Evolutionary conservation across 2,113 vertebrate genomes (phyloP), one percentile per base, ranked within the genome.

Genomic region (Vidua chalybeata): DNA sequence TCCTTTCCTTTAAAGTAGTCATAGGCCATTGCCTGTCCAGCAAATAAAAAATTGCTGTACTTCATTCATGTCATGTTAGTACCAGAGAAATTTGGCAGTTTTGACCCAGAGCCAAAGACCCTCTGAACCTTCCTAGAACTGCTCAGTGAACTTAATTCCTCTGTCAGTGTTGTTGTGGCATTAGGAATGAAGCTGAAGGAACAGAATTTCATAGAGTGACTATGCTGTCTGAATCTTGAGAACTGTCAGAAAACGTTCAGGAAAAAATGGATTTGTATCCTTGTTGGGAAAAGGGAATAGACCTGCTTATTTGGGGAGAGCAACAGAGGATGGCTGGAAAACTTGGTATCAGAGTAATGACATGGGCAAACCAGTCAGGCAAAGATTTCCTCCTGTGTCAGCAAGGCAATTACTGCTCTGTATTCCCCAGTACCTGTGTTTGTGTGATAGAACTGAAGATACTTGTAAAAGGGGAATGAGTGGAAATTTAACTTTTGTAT

Each of bases 11-110:
- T 84, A 48, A 81, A 79, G 41, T 24, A 79, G 58, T 66, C 46
- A 76, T 92, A 89, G 69, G 12, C 52, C 39, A 45, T 69, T 91
- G 37, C 46, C 77, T 69, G 24, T 87, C 81, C 90, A 69, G 55
- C 49, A 95, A 94, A 93, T 87, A 84, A 84, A 91, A 87, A 79
- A 94, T 91, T 91, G 66, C 55, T 85, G 23, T 79, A 72, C 74
- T 91, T 89, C 12, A 0, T 85, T 96, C 78, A 66, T 66, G 84
- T 93, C 95, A 71, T 94, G 84, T 96, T 94, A 89, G 46, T 46
- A 85, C 62, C 39, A 69, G 49, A 45, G 45, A 87, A 94, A 78
- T 31, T 30, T 94, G 64, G 18, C 80, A 72, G 39, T 81, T 92
- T 89, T 96, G 93, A 93, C 84, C 77, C 20, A 54, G n/a, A 81